phyloP scores from a whole-genome alignment of 2,797 vertebrate genomes.

The Rhabdophis nuchalis region DNA sequence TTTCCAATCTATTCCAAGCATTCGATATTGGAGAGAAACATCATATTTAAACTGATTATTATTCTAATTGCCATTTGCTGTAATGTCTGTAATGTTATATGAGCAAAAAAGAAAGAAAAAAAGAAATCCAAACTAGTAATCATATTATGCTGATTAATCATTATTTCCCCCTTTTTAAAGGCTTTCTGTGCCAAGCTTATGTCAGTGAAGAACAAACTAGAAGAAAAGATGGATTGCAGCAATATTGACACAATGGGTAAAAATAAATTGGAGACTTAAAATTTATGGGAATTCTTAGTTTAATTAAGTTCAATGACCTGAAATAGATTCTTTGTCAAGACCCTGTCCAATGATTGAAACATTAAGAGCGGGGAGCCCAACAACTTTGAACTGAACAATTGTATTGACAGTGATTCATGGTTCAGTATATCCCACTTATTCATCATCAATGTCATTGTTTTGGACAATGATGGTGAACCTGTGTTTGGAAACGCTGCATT shows the following conservation, averaged over 20 bases:
- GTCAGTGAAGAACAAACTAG: conserved; percentile 11
- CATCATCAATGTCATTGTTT: not conserved
- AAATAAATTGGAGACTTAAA: not conserved
- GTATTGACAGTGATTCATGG: not conserved
- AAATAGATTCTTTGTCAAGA: not conserved
- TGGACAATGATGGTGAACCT: not conserved
- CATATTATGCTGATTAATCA: not conserved
- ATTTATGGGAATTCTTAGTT: not conserved
- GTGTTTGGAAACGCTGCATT: not conserved
- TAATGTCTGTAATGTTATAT: not conserved
- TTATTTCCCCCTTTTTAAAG: conserved; percentile 44
- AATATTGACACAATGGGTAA: conserved; percentile 48
- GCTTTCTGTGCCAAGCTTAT: conserved; percentile 40
- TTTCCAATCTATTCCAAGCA: not conserved
- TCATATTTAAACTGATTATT: not conserved
- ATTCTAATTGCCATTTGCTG: not conserved
- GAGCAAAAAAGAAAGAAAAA: not conserved
- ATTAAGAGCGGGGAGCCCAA: not conserved
- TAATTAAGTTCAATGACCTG: not conserved
- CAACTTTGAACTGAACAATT: not conserved
- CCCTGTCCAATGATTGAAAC: not conserved
- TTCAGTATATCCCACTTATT: not conserved
- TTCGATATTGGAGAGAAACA: too few relatives aligned
- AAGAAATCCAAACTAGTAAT: not conserved
- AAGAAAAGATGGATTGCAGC: not conserved